Percentiles rank a stretch among this genome's conserved stretches.
phyloP scores from a whole-genome alignment of 2,888 invertebrate species.

The Crocallis elinguaria region DNA sequence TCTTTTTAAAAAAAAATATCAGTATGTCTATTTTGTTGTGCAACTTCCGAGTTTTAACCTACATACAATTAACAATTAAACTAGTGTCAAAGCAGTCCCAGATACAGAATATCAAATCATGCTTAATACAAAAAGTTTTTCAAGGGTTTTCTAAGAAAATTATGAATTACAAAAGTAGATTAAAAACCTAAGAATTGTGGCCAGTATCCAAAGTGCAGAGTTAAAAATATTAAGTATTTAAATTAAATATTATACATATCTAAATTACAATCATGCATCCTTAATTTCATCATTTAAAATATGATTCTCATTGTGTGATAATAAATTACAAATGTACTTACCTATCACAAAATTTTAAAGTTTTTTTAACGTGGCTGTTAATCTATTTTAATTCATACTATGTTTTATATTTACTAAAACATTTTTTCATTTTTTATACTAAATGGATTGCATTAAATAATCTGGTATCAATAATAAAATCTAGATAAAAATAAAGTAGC shows the following conservation, averaged over 20 bases:
- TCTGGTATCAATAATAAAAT: too few relatives aligned
- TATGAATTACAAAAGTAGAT: neutral
- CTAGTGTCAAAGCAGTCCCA: neutral
- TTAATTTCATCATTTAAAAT: neutral
- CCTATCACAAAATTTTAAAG: neutral
- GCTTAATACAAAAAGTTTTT: neutral
- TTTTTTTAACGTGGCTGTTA: neutral
- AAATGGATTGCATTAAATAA: too few relatives aligned
- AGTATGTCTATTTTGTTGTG: too few relatives aligned
- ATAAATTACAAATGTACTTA: neutral
- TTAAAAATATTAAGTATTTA: neutral
- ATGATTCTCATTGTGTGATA: neutral
- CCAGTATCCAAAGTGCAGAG: slow-evolving; percentile 7
- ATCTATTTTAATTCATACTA: neutral
- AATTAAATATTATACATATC: too few relatives aligned
- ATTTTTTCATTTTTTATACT: too few relatives aligned
- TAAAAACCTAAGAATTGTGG: neutral
- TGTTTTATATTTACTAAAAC: too few relatives aligned
- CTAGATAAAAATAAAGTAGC: too few relatives aligned
- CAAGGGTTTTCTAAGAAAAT: neutral
- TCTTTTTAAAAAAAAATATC: too few relatives aligned
- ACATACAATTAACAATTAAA: too few relatives aligned
- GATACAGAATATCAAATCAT: neutral
- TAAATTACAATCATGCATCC: neutral
- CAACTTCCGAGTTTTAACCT: too few relatives aligned